Conservation (phyloP, 2,888 invertebrate species). For the Agrotis ipsilon region DNA sequence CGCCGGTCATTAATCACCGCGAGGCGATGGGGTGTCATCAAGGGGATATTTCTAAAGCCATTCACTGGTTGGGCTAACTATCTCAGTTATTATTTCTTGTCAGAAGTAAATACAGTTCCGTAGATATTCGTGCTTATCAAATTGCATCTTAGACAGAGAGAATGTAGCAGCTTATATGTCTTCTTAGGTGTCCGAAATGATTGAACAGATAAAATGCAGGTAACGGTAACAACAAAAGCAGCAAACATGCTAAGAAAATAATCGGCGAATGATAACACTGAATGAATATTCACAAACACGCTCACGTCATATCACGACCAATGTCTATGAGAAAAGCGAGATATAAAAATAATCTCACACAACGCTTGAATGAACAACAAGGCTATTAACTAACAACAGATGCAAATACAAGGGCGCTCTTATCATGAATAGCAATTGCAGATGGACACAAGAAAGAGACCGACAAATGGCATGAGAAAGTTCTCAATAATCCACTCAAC, state of each 20-base stretch:
- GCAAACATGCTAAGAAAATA: neutral
- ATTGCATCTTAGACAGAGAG: neutral
- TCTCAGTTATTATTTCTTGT: slow-evolving; percentile 29
- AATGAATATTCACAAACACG: slow-evolving; percentile 4
- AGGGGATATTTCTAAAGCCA: slow-evolving; percentile 51
- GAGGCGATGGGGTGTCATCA: slow-evolving; percentile 54
- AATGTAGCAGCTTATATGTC: neutral
- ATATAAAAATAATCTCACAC: slow-evolving; percentile 17
- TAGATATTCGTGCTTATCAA: neutral
- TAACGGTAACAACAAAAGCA: neutral
- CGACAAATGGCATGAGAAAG: slow-evolving; percentile 52
- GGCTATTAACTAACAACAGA: slow-evolving; percentile 50
- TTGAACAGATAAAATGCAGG: neutral
- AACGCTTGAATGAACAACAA: slow-evolving; percentile 36
- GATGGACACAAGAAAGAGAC: slow-evolving; percentile 24
- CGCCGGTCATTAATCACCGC: slow-evolving; percentile 62
- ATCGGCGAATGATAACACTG: neutral
- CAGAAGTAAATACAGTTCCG: slow-evolving; percentile 2
- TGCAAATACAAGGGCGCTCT: slow-evolving; percentile 42
- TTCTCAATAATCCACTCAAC: slow-evolving; percentile 17
- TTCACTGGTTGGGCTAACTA: slow-evolving; percentile 45
- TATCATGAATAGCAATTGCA: slow-evolving; percentile 47
- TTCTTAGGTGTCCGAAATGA: neutral
- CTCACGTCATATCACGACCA: neutral
- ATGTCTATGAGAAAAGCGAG: slow-evolving; percentile 6